Conservation (phyloP, 2,888 invertebrate genomes). For the Microchrysa polita region DNA sequence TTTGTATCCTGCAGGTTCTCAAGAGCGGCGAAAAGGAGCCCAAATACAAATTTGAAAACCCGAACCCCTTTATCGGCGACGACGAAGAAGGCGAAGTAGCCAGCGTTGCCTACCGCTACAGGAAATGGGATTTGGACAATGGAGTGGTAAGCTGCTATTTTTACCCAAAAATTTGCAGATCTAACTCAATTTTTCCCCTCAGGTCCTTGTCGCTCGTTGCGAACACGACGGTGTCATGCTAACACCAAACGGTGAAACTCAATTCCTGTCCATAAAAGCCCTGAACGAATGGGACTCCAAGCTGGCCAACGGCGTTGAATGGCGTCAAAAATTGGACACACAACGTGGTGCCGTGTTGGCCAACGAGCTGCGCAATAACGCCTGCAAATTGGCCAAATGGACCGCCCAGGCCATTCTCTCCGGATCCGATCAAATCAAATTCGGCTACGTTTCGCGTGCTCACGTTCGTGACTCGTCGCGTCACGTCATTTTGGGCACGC, state of each 20-base stretch:
- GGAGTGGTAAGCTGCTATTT: constrained; percentile 85
- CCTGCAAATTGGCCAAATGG: constrained; percentile 99
- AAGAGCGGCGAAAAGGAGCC: constrained; percentile 77
- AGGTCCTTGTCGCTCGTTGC: constrained; percentile 89
- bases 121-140: constrained; percentile 96
- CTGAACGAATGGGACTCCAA: constrained; percentile 99
- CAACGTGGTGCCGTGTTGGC: constrained; percentile 98
- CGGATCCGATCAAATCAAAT: constrained; percentile 97
- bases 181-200: constrained; percentile 4
- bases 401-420: constrained; percentile 94
- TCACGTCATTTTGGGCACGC: constrained; percentile 95
- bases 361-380: constrained; percentile 97
- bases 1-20: constrained; percentile 66
- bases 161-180: neutral
- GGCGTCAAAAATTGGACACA: constrained; percentile 97
- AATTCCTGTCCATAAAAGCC: constrained; percentile 95
- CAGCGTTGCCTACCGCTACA: constrained; percentile 95
- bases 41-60: constrained; percentile 87
- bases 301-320: constrained; percentile 95
- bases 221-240: constrained; percentile 96
- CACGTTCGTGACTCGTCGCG: constrained; percentile 94
- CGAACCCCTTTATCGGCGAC: constrained; percentile 93
- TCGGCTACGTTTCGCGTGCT: constrained; percentile 97
- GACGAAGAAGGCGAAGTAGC: constrained; percentile 93
- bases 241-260: constrained; percentile 86